These are phyloP conservation scores for Zaprionus kolodkinae DNA, from an alignment of 1,140 invertebrate genomes.

Conservation along the genomic window DNA sequence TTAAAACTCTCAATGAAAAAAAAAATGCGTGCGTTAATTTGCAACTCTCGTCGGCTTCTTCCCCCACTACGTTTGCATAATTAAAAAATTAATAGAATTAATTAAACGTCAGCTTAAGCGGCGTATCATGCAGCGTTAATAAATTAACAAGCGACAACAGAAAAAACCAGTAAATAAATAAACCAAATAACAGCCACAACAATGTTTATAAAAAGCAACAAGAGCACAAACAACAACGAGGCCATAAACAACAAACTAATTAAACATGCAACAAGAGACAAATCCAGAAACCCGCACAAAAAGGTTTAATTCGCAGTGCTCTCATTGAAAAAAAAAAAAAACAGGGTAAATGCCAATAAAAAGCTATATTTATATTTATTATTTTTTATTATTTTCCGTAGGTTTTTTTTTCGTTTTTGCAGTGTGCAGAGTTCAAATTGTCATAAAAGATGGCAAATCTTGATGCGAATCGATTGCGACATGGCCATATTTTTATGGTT, in stretches of 20 bases:
- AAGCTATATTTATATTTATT: slow-evolving; percentile 9
- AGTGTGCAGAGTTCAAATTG: neutral
- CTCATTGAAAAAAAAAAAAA: slow-evolving; percentile 3
- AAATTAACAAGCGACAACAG: slow-evolving; percentile 57
- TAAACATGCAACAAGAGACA: slow-evolving; percentile 61
- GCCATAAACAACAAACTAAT: slow-evolving; percentile 76
- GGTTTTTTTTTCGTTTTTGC: neutral
- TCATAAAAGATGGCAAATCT: slow-evolving; percentile 6
- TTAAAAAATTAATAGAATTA: slow-evolving; percentile 76
- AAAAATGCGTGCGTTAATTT: slow-evolving; percentile 34
- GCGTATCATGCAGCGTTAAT: slow-evolving; percentile 73
- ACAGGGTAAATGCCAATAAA: neutral
- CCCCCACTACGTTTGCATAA: slow-evolving; percentile 6
- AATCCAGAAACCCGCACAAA: slow-evolving; percentile 30
- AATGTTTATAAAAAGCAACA: slow-evolving; percentile 41
- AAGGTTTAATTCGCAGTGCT: slow-evolving; percentile 20
- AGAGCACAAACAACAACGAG: slow-evolving; percentile 35
- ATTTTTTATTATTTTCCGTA: neutral
- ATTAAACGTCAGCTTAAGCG: slow-evolving; percentile 78
- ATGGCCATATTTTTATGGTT: neutral
- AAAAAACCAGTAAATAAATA: slow-evolving; percentile 66
- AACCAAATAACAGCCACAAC: slow-evolving; percentile 58
- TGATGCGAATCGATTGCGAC: neutral
- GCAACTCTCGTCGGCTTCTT: slow-evolving; percentile 9
- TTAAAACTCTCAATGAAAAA: slow-evolving; percentile 6